These are phyloP conservation scores for Chouioia cunea DNA, from an alignment of 2,888 invertebrate genomes.

Conservation along the genomic window DNA sequence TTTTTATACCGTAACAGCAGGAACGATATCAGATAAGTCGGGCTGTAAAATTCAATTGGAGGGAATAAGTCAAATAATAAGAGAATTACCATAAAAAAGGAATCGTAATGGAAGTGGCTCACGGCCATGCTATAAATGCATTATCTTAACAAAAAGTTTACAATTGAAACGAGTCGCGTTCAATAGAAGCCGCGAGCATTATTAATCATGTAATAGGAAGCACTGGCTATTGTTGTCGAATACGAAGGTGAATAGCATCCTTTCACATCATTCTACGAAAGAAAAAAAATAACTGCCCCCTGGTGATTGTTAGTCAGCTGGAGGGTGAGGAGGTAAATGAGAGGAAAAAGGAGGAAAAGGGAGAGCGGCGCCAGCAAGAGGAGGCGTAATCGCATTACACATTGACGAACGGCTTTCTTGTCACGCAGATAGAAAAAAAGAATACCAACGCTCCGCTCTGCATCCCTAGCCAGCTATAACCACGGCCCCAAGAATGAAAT, in stretches of 20 bases:
- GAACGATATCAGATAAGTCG: neutral
- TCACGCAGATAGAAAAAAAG: constrained; percentile 1
- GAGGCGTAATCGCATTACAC: constrained; percentile 30
- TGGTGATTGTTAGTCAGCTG: neutral
- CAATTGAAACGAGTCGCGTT: too few species aligned
- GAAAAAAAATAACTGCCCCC: neutral
- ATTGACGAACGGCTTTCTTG: constrained; percentile 25
- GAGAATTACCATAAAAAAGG: too few species aligned
- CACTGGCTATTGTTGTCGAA: too few species aligned
- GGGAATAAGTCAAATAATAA: too few species aligned
- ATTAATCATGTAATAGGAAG: too few species aligned
- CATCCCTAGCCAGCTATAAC: too few species aligned
- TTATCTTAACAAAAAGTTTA: too few species aligned
- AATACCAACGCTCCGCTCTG: too few species aligned
- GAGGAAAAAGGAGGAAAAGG: neutral
- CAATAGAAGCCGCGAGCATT: too few species aligned
- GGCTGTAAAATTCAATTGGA: neutral
- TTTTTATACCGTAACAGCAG: too few species aligned
- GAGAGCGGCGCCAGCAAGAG: neutral
- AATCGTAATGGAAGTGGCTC: too few species aligned
- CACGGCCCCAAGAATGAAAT: constrained; percentile 13
- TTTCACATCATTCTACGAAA: neutral
- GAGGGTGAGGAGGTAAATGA: neutral
- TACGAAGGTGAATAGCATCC: neutral
- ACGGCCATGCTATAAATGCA: too few species aligned